phyloP scores from a whole-genome alignment of 2,888 invertebrate species.

The Drosophila mercatorum region DNA sequence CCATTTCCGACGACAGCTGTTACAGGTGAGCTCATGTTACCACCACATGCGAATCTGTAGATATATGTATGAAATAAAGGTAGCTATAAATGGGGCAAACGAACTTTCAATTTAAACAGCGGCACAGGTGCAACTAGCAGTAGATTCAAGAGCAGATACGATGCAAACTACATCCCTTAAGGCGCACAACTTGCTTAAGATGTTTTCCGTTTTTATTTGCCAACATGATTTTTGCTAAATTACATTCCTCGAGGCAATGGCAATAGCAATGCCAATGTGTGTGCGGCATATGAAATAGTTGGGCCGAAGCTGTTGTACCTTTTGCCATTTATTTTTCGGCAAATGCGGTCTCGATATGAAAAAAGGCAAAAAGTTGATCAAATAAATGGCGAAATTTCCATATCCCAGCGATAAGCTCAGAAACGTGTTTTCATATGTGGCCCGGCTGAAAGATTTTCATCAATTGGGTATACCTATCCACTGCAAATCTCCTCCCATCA shows the following conservation, averaged over 20 bases:
- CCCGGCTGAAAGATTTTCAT: constrained; percentile 69
- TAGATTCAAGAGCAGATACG: constrained; percentile 13
- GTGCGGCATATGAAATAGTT: constrained; percentile 78
- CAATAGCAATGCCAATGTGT: constrained; percentile 50
- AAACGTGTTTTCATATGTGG: constrained; percentile 59
- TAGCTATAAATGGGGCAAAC: constrained; percentile 51
- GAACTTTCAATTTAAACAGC: constrained; percentile 68
- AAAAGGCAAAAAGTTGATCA: constrained; percentile 76
- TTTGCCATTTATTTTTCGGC: constrained; percentile 69
- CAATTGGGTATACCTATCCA: constrained; percentile 52
- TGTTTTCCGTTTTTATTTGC: constrained; percentile 68
- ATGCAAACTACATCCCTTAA: constrained; percentile 6
- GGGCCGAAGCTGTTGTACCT: constrained; percentile 57
- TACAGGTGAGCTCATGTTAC: constrained; percentile 50
- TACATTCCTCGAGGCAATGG: constrained; percentile 48
- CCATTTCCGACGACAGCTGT: constrained; percentile 50
- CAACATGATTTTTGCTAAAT: constrained; percentile 76
- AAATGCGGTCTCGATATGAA: constrained; percentile 63
- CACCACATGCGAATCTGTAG: not conserved
- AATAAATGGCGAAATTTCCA: constrained; percentile 79
- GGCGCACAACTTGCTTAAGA: constrained; percentile 31
- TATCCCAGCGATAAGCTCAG: constrained; percentile 71
- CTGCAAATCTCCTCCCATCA: constrained; percentile 6
- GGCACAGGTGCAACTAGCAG: constrained; percentile 65
- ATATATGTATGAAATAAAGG: constrained; percentile 26